Base-by-base conservation (phyloP, 2,797 vertebrate genomes). In the Sarcoramphus papa region DNA sequence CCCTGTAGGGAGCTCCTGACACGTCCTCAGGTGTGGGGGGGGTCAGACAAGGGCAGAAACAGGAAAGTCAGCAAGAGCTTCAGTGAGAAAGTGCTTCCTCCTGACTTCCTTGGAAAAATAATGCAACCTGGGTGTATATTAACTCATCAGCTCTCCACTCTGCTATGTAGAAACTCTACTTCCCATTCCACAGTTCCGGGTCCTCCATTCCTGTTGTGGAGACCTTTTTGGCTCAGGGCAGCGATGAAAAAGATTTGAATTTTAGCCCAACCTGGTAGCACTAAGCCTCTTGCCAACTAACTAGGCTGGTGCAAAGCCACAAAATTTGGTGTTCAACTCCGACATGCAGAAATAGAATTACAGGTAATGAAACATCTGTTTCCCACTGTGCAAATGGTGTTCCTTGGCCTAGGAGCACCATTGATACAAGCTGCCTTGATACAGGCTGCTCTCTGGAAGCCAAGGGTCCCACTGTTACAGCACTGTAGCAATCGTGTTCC, bases 261-360 rank as follows among this genome's bases (percentile, higher is more conserved):
- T 94, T 83, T 69, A 88, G 14, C 30, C 48, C 37, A 68, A 1
- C 0, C 0, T 50, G 30, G 9, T 11, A 60, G 22, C 0, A 1
- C 14, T 48, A 68, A 88, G 54, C 10, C 8, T 74, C 62, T 47
- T 80, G 20, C 27, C 53, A 68, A 10, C 11, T 60, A 64, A 92
- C 12, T 27, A 77, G 35, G 23, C 35, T 37, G 1, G 0, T 60
- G 48, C 63, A 67, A 77, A 85, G n/a, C 12, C 72, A 48, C 16
- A 72, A 23, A 62, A 54, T 30, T 51, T 72, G 21, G 7, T 85
- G 43, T 80, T 65, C 19, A 48, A 12, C 40, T 53, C 45, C 50
- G 48, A 60, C n/a, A n/a, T 2, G 5, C 24, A 90, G 53, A 88
- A 83, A 63, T 10, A 41, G 3, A 3, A 78, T 68, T 74, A 25